Base-by-base conservation (phyloP, 2,113 vertebrate species). In the Paramisgurnus dabryanus region DNA sequence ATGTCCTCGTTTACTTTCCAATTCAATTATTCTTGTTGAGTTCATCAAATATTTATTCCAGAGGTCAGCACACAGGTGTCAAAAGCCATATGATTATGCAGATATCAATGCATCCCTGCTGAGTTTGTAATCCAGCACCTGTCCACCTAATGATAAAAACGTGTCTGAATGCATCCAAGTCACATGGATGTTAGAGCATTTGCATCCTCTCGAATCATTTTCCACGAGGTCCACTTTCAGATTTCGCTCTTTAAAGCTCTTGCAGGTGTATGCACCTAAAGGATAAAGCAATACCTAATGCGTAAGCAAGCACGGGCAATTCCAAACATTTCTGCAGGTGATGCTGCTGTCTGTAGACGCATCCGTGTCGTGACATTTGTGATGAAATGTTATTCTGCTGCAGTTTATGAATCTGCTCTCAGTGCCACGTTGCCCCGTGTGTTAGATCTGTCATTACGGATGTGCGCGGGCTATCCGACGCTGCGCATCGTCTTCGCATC, bases 11-110 rank as follows among this genome's bases (percentile, higher is more conserved):
- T n/a, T 57, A 47, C 70, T 67, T 7, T 71, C 6, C 34, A 50
- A 67, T 68, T 12, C 76, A 17, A 70, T 69, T 57, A 61, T 69
- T 70, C 18, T 40, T 1, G 18, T 27, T 11, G 53, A 5, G 10
- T 45, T 65, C 43, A 41, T 70, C 39, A 41, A 34, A 49, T 63
- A 79, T 82, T 67, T 84, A 82, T 87, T 84, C 87, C 85, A 85
- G 71, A 49, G 13, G 78, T 79, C 89, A 85, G 88, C 89, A 93
- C 91, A 90, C 91, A 92, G 89, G 91, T 92, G 90, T 92, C 90
- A 86, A 87, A 91, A 91, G 89, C 91, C 92, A 93, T 92, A 88
- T 83, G 85, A 86, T 85, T 86, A 15, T 61, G 18, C 39, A 22
- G 40, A 41, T 18, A 10, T 49, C 8, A 34, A 67, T 85, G 66